Evolutionary conservation across 64 coral and sea anemone genomes (phyloP).

Genomic region (Actinia equina): DNA sequence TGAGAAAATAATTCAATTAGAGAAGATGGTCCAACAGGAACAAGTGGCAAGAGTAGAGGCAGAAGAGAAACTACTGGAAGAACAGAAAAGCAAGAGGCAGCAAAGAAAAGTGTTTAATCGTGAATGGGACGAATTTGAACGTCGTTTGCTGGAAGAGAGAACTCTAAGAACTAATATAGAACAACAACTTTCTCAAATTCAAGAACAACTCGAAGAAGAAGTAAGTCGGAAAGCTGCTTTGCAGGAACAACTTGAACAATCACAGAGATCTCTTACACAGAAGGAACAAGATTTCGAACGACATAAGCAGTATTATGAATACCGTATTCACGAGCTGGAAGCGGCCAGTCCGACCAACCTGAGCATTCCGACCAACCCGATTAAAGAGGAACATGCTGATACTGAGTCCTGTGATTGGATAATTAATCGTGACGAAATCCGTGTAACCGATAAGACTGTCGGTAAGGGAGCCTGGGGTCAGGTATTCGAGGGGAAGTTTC

Average conservation of each 20-base stretch:
- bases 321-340: neutral
- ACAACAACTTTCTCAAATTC: conserved; percentile 13
- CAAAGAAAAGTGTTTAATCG: conserved; percentile 65
- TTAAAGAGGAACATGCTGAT: neutral
- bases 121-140: conserved; percentile 85
- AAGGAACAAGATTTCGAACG: conserved; percentile 31
- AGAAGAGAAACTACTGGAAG: conserved; percentile 49
- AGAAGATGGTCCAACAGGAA: conserved; percentile 37
- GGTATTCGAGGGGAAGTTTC: conserved; percentile 78
- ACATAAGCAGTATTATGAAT: conserved; percentile 22
- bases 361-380: neutral
- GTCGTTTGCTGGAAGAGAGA: conserved; percentile 76
- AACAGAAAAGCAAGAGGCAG: conserved; percentile 44
- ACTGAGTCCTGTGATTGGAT: conserved; percentile 64
- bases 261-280: neutral
- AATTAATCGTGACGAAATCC: conserved; percentile 66
- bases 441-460: conserved; percentile 23
- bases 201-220: conserved; percentile 31
- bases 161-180: conserved; percentile 57
- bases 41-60: conserved; percentile 7
- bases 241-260: conserved; percentile 36
- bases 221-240: neutral
- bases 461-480: conserved; percentile 80
- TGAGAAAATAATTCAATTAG: conserved; percentile 47
- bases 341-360: neutral